Percentiles rank a stretch among this genome's conserved stretches.
Evolutionary conservation across 2,113 vertebrate genomes (phyloP).

Genomic region (Corvus hawaiiensis): DNA sequence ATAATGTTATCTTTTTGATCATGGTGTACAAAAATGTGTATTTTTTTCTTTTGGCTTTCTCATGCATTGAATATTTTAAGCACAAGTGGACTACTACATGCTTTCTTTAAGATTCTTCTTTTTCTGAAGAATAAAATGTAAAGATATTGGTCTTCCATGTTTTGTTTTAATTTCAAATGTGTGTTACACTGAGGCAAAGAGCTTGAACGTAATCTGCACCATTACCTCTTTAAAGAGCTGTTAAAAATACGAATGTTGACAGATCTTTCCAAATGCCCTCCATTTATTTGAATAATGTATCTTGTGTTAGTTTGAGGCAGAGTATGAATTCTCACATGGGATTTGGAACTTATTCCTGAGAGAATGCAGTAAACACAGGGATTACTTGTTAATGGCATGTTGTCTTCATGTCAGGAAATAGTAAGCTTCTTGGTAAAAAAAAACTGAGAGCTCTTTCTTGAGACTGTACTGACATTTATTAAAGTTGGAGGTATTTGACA

Average conservation of each 20-base stretch:
- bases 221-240: slow-evolving; percentile 74
- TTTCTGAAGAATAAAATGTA: slow-evolving; percentile 67
- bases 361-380: slow-evolving; percentile 29
- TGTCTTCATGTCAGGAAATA: slow-evolving; percentile 33
- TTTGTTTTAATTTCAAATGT: slow-evolving; percentile 61
- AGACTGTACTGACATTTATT: neutral
- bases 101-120: slow-evolving; percentile 68
- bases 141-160: slow-evolving; percentile 73
- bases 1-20: slow-evolving; percentile 67
- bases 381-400: neutral
- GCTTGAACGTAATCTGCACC: slow-evolving; percentile 25
- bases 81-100: slow-evolving; percentile 75
- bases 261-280: slow-evolving; percentile 29
- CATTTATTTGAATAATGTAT: neutral
- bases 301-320: slow-evolving; percentile 35
- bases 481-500: slow-evolving; percentile 41
- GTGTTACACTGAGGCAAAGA: slow-evolving; percentile 41
- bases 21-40: slow-evolving; percentile 69
- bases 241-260: slow-evolving; percentile 37
- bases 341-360: slow-evolving; percentile 42
- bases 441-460: slow-evolving; percentile 45
- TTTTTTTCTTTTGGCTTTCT: slow-evolving; percentile 67
- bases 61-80: slow-evolving; percentile 74
- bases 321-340: neutral
- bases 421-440: neutral